Conservation (phyloP, 2,888 invertebrate genomes). For the Caenorhabditis sp. region DNA sequence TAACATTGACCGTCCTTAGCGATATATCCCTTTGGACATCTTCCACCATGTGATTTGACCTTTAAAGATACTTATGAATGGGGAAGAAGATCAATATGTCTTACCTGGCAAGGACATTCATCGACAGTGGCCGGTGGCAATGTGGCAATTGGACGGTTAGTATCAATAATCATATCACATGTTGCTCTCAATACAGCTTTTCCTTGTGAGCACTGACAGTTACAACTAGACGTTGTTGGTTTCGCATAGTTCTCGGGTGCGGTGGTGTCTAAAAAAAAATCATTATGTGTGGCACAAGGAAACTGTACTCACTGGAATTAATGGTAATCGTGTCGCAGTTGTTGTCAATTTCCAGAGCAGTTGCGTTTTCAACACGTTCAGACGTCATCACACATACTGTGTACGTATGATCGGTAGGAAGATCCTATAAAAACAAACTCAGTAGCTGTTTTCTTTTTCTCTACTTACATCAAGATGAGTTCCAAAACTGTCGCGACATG, state of each 20-base stretch:
- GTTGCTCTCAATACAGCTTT: conserved; percentile 56
- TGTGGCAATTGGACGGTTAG: conserved; percentile 55
- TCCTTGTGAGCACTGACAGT: conserved; percentile 61
- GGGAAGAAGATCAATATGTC: too few relatives aligned
- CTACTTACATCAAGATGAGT: conserved; percentile 29
- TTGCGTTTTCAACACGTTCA: conserved; percentile 39
- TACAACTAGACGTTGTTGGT: conserved; percentile 44
- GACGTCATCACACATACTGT: conserved; percentile 59
- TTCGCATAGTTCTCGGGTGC: conserved; percentile 48
- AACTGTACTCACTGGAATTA: conserved; percentile 32
- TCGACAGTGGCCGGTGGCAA: conserved; percentile 60
- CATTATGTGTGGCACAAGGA: not conserved
- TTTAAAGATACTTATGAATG: too few relatives aligned
- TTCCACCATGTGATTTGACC: conserved; percentile 47
- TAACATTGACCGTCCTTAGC: conserved; percentile 52
- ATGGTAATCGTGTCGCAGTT: conserved; percentile 53
- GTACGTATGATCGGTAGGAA: conserved; percentile 61
- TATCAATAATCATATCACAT: conserved; percentile 54
- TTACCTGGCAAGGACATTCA: conserved; percentile 59
- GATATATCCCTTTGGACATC: conserved; percentile 57
- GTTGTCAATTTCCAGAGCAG: conserved; percentile 41
- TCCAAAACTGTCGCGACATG: conserved; percentile 61
- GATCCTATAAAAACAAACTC: conserved; percentile 17
- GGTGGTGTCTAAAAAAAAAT: conserved; percentile 48
- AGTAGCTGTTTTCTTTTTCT: not conserved